Percentiles rank a stretch among this genome's conserved stretches.
phyloP scores from a whole-genome alignment of 2,888 invertebrate genomes.

The Panorpa germanica region DNA sequence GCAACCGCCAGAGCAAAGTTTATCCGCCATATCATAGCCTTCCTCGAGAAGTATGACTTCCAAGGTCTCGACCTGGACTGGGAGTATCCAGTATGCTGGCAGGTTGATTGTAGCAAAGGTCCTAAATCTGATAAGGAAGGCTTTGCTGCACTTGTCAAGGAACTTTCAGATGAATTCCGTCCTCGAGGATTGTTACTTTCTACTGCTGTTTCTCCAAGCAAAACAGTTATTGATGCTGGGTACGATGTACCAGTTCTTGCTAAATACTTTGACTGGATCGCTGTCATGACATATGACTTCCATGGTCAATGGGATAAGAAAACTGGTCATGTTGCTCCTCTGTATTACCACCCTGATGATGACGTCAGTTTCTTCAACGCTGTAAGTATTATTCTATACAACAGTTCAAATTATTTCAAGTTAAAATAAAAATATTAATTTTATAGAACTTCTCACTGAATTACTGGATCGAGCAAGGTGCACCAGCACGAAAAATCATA shows the following conservation, averaged over 20 bases:
- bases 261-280: constrained; percentile 69
- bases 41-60: constrained; percentile 63
- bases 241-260: constrained; percentile 65
- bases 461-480: constrained; percentile 77
- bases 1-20: constrained; percentile 53
- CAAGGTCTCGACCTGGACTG: constrained; percentile 91
- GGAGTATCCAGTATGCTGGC: constrained; percentile 36
- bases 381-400: constrained; percentile 26
- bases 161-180: constrained; percentile 45
- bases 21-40: constrained; percentile 51
- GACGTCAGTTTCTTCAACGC: constrained; percentile 68
- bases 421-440: constrained; percentile 9
- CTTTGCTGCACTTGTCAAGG: constrained; percentile 54
- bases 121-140: constrained; percentile 66
- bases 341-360: constrained; percentile 67
- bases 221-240: constrained; percentile 68
- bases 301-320: constrained; percentile 86
- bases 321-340: constrained; percentile 76
- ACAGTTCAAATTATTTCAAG: background rate
- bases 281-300: constrained; percentile 84
- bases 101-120: constrained; percentile 74
- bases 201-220: constrained; percentile 74
- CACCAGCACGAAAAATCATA: constrained; percentile 59
- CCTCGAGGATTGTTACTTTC: constrained; percentile 53
- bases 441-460: constrained; percentile 66